Base-by-base conservation (phyloP, 1,140 invertebrate species). In the Macrostomum lignano region DNA sequence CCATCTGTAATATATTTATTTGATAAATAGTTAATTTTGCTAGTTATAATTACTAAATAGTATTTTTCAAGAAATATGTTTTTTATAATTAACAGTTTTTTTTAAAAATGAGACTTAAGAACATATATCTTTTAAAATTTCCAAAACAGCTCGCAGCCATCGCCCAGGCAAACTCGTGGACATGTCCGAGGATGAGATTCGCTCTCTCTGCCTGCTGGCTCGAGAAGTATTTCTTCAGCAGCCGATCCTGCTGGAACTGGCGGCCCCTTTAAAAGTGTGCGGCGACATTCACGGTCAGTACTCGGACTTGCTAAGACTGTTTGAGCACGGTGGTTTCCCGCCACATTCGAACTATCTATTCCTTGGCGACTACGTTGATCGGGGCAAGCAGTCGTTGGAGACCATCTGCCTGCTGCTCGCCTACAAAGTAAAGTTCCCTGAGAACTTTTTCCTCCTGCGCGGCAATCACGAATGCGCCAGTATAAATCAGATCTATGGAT, bases 271-370 rank as follows among this genome's bases (percentile, higher is more conserved):
- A 7, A 70, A 70, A 54, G 70, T 69, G 38, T 68, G 66, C 46
- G 67, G 65, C 60, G 88, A 98, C 55, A 96, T 98, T 47, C 91
- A 98, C 55, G 91, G 91, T 25, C 54, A 57, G 39, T 98, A 96
- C 55, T 91, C 86, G 52, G 91, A 98, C 63, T 63, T 98, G 21
- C 62, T 98, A 40, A 71, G 91, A 51, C 63, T 98, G 38, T 98
- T 98, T 60, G 91, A 98, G 52, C 96, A 98, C 57, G 91, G 91
- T 36, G 84, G 88, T n/a, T 98, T 98, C 57, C 91, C 91, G 25
- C 91, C 91, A n/a, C 86, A 98, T 60, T 84, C 84, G 20, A 98
- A 98, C 62, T 98, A 98, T 63, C 64, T 98, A 40, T 98, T 98
- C 60, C 66, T 98, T 69, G 61, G 88, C 10, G 62, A 64, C 40